Evolutionary conservation across 2,888 invertebrate genomes (phyloP).

Genomic region (Chrysotoxum bicinctum): DNA sequence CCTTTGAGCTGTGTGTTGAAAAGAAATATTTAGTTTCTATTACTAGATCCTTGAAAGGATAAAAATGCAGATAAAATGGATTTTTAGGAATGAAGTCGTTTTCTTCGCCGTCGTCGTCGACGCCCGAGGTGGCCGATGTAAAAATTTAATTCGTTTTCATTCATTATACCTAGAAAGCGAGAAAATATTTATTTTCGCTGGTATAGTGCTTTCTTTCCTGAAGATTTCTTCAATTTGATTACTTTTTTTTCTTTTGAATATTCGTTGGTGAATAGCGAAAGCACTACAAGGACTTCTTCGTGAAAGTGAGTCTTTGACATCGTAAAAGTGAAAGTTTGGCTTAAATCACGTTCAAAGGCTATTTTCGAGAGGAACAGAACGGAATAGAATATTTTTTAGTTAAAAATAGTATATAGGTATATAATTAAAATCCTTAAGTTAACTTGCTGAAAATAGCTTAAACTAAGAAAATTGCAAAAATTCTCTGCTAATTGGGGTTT

Average conservation of each 20-base stretch:
- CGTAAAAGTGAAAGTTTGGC: too few relatives aligned
- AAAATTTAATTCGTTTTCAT: slow-evolving; percentile 66
- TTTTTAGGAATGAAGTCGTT: not conserved
- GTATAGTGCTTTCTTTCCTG: not conserved
- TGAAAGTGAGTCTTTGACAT: not conserved
- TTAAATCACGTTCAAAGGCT: too few relatives aligned
- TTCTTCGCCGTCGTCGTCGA: not conserved
- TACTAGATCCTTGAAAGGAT: slow-evolving; percentile 59
- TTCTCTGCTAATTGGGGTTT: too few relatives aligned
- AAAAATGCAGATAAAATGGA: slow-evolving; percentile 28
- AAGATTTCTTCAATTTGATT: not conserved
- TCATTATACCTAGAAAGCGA: slow-evolving; percentile 50
- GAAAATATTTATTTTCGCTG: slow-evolving; percentile 56
- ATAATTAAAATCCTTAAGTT: too few relatives aligned
- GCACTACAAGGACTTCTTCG: not conserved
- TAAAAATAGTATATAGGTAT: too few relatives aligned
- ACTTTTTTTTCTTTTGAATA: not conserved
- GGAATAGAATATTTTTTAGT: too few relatives aligned
- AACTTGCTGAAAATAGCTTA: too few relatives aligned
- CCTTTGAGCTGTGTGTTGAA: slow-evolving; percentile 50
- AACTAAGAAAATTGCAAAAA: too few relatives aligned
- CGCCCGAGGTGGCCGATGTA: not conserved
- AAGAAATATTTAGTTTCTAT: slow-evolving; percentile 57
- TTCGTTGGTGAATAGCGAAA: not conserved
- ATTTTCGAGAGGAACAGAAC: too few relatives aligned